phyloP scores from a whole-genome alignment of 2,888 invertebrate genomes.

The Crioceris asparagi region DNA sequence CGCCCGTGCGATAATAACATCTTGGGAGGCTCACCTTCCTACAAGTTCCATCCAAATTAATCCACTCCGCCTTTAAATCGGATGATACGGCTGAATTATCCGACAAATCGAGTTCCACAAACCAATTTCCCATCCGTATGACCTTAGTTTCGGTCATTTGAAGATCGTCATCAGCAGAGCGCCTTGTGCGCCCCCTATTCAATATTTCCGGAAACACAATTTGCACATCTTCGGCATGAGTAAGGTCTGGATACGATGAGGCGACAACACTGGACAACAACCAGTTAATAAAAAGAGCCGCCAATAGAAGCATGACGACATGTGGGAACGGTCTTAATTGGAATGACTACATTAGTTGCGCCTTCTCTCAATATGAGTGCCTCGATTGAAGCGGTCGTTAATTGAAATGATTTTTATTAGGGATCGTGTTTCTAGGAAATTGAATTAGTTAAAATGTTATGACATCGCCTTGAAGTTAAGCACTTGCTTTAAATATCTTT shows the following conservation, averaged over 20 bases:
- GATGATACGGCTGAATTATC: background rate
- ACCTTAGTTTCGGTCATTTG: conserved; percentile 17
- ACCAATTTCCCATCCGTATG: conserved; percentile 28
- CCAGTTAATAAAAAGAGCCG: background rate
- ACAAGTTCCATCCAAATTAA: conserved; percentile 17
- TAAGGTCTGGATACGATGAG: conserved; percentile 8
- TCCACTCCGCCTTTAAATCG: conserved; percentile 26
- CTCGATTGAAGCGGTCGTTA: too few species aligned
- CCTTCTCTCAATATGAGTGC: too few species aligned
- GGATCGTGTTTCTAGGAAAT: too few species aligned
- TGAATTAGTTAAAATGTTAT: too few species aligned
- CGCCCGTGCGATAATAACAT: conserved; percentile 29
- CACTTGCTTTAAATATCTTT: too few species aligned
- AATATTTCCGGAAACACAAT: conserved; percentile 21
- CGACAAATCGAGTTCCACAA: conserved; percentile 22
- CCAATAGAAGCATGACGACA: too few species aligned
- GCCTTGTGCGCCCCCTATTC: background rate
- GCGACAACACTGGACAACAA: background rate
- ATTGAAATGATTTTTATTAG: too few species aligned
- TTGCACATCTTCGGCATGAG: conserved; percentile 15
- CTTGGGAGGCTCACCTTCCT: conserved; percentile 9
- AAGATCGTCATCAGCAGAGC: background rate
- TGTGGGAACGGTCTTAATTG: too few species aligned
- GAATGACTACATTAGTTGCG: too few species aligned
- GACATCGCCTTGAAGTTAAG: too few species aligned